Base-by-base conservation (phyloP, 2,888 invertebrate genomes). In the Allophyes oxyacanthae region DNA sequence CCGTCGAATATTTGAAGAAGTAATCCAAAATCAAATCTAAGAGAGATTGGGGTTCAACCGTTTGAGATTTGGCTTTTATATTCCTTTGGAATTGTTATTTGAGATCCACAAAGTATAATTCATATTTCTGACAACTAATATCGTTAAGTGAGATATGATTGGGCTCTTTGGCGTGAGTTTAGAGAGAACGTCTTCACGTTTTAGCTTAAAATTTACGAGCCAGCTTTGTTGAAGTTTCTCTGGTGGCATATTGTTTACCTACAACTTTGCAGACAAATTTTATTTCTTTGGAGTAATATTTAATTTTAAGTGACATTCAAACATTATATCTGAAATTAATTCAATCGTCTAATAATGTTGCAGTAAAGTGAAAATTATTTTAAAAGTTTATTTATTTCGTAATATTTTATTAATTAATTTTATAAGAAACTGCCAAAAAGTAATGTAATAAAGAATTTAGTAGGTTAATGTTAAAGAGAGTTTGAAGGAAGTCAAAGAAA, bases 1-100 rank as follows among this genome's bases (percentile, higher is more conserved):
- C 37, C 45, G 48, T 56, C 54, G 52, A 63, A 67, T 66, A 74
- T 66, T 64, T 62, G 59, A 63, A 60, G 41, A 61, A 62, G 63
- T 72, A 66, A 71, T 71, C 57, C 67, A 11, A 67, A 74, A 74
- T 76, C 64, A 66, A 64, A 75, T 72, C 63, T 58, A 51, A 63
- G 38, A 43, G 40, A 71, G 37, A 68, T 68, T 67, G 56, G 51
- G 54, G 43, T 50, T 63, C 42, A 61, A 59, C 44, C 60, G 25
- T 67, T 63, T 40, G 42, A 42, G 46, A 55, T 63, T 71, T 54
- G 28, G 28, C 48, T 42, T 61, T 59, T 51, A 54, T 57, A 62
- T 57, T 64, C 56, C 9, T 20, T 50, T 28, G 11, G 20, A 32
- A 54, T 57, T 52, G 42, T 66, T 59, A 66, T 60, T 74, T 40